Evolutionary conservation across 2,888 invertebrate genomes (phyloP), one percentile per base, ranked within the genome.

Genomic region (Plagiodera versicolora): DNA sequence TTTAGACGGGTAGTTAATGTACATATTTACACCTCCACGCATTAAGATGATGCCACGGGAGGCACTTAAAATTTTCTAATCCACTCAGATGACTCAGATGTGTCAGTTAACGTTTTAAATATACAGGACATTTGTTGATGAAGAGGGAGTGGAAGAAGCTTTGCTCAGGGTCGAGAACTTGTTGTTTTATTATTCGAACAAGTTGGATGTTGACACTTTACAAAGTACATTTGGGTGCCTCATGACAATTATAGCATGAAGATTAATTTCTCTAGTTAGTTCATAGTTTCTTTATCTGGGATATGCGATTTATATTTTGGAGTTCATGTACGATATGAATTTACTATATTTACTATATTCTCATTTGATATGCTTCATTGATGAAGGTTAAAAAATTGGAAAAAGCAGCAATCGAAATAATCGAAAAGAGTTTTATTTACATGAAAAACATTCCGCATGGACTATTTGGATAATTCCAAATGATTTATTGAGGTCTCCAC

Each of bases 41-140:
- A 53, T 53, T 35, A 53, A 16, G 44, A 44, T 17, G 44, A 39
- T 44, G 53, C 11, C 53, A 53, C n/a, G 24, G 16, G 16, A 32
- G 16, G 44, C 39, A 44, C 53, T 53, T 53, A 53, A 53, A 44
- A 53, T 53, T 53, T 53, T 39, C 44, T 44, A 44, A 44, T 53
- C 53, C 39, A 39, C 39, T 39, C 39, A 39, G 39, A 39, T 39
- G 39, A 53, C 53, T 53, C 44, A 53, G 53, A 44, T 53, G 53
- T 44, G 53, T 53, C 44, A 44, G 39, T 16, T 53, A 14, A 39
- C 2, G 53, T 28, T 53, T 39, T 17, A 53, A 53, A 53, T 53
- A 53, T 35, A 45, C 44, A 28, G 53, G 10, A 44, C 44, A 44
- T 53, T 44, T 44, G 44, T 53, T 53, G 24, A 53, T 53, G 53